Evolutionary conservation across 1,140 invertebrate species (phyloP).

Genomic region (Euschistus heros): DNA sequence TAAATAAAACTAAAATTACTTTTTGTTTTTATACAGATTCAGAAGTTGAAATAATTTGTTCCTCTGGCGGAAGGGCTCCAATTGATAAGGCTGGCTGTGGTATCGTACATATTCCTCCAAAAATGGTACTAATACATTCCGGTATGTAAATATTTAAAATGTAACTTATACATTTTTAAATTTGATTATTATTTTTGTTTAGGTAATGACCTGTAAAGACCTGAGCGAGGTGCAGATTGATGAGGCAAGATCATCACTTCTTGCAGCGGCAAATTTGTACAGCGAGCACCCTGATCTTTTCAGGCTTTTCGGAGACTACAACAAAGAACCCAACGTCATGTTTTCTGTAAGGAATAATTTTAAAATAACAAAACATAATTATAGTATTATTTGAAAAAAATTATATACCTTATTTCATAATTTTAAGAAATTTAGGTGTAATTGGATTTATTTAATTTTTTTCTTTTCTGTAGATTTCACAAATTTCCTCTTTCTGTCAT

Average conservation of each 20-base stretch:
- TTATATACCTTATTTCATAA: too few species aligned
- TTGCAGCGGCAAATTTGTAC: conserved; percentile 36
- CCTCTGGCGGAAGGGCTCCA: background rate
- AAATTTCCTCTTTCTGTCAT: too few species aligned
- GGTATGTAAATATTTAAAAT: background rate
- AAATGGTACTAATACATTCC: conserved; percentile 2
- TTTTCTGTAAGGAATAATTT: conserved; percentile 39
- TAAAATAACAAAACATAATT: background rate
- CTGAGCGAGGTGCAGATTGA: conserved; percentile 37
- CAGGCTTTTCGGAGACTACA: conserved; percentile 40
- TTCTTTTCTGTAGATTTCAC: too few species aligned
- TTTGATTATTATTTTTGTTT: conserved; percentile 20
- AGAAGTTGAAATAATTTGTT: conserved; percentile 6
- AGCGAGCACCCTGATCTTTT: conserved; percentile 39
- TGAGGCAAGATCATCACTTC: conserved; percentile 40
- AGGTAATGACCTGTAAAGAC: conserved; percentile 39
- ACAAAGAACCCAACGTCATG: conserved; percentile 38
- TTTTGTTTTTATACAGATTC: background rate
- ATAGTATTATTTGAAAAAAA: background rate
- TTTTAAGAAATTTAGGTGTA: too few species aligned
- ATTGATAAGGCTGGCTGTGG: background rate
- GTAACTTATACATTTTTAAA: background rate
- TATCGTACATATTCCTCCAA: conserved; percentile 7
- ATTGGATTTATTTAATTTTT: too few species aligned
- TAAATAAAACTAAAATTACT: background rate